phyloP scores from a whole-genome alignment of 2,113 vertebrate species.

The Rhinoptilus africanus region DNA sequence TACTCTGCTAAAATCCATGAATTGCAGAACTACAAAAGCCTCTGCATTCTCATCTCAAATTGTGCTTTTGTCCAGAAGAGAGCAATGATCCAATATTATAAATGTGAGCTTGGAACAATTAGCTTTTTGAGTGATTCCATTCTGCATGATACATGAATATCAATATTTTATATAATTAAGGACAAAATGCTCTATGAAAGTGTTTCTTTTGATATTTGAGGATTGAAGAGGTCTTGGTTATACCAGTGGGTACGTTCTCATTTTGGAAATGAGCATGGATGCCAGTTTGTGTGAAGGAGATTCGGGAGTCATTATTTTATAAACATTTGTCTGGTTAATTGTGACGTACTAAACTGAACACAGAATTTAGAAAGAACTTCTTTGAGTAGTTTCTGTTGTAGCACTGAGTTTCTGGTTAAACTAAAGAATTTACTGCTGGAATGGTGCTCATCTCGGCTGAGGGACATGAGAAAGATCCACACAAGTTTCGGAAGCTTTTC shows the following conservation, averaged over 20 bases:
- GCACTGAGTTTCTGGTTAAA: neutral
- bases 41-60: neutral
- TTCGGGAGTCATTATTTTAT: neutral
- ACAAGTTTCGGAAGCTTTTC: neutral
- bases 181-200: neutral
- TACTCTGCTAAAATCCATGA: neutral
- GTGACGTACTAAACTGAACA: neutral
- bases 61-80: neutral
- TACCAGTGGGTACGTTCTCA: neutral
- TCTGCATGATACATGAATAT: neutral
- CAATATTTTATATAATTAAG: neutral
- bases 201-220: neutral
- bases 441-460: rapidly evolving
- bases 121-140: neutral
- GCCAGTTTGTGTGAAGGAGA: neutral
- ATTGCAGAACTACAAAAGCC: neutral
- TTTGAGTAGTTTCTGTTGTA: neutral
- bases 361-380: neutral
- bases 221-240: neutral
- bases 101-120: neutral
- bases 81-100: neutral
- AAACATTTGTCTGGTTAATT: neutral
- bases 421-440: neutral
- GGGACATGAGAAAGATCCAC: neutral
- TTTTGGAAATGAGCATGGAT: neutral